These are phyloP conservation scores for Amphibalanus amphitrite DNA, from an alignment of 1,140 invertebrate species.

Conservation along the genomic window DNA sequence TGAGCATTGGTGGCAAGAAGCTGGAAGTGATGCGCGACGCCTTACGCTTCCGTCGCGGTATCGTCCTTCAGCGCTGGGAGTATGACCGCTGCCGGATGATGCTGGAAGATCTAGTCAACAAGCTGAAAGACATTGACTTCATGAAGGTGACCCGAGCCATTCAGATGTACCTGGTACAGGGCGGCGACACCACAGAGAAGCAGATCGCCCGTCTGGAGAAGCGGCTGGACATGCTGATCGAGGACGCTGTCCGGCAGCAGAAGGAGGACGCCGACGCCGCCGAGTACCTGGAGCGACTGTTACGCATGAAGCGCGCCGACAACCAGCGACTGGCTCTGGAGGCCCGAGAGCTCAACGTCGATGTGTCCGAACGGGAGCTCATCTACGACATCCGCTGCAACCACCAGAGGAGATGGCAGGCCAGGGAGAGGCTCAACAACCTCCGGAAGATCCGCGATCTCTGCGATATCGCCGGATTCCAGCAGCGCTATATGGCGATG, in stretches of 20 bases:
- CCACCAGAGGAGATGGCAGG: not conserved
- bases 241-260: not conserved
- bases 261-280: not conserved
- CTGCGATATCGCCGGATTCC: not conserved
- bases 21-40: not conserved
- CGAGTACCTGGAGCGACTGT: not conserved
- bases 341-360: not conserved
- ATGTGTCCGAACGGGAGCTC: constrained; percentile 2
- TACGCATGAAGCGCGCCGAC: not conserved
- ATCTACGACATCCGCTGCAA: not conserved
- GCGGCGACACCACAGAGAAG: not conserved
- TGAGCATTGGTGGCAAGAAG: not conserved
- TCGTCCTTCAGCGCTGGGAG: not conserved
- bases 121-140: not conserved
- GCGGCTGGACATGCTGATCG: not conserved
- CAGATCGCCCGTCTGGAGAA: not conserved
- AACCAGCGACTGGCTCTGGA: constrained; percentile 2
- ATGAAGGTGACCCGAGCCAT: not conserved
- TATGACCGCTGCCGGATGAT: not conserved
- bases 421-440: not conserved
- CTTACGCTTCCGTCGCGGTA: not conserved
- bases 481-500: not conserved
- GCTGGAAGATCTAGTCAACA: not conserved
- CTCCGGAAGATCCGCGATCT: not conserved
- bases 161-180: not conserved